Base-by-base conservation (phyloP, 2,888 invertebrate species). In the Temnothorax rugatulus region DNA sequence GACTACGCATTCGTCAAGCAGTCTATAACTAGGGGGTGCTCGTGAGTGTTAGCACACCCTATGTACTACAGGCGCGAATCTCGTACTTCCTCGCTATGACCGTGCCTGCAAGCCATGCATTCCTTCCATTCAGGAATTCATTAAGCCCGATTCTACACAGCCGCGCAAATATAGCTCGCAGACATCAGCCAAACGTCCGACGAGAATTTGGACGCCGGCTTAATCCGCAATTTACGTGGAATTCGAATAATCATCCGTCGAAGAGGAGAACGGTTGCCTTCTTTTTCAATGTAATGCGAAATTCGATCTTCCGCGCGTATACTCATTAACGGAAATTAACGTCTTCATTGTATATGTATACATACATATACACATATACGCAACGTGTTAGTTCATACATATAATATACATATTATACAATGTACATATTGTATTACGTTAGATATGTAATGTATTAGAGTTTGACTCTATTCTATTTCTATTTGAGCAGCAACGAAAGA, bases 101-200 rank as follows among this genome's bases (percentile, higher is more conserved):
- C 66, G 52, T 69, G 52, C 66, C 34, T 61, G 81, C 83, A 79
- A 61, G 61, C 83, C 79, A 29, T 34, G 84, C 84, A 84, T 84
- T 64, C 84, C 84, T 64, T 64, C 83, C 50, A 84, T 84, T 84
- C 71, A 81, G 81, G 84, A 84, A 84, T 84, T 84, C 84, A 84
- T 84, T 84, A 84, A 81, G 73, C 81, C 54, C 73, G 84, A 84
- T 81, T 84, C 81, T 84, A 81, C 57, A 47, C 77, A 47, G 59
- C 47, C 74, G 25, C 47, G 79, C 74, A 74, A 81, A 81, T 81
- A 81, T 74, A 81, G 74, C 74, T 81, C 59, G 59, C 59, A 81
- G 79, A 79, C 57, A 79, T 79, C 79, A 74, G 25, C 74, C 38
- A 59, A 81, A 81, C n/a, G 47, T 59, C 59, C 18, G 74, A 59